phyloP scores from a whole-genome alignment of 2,888 invertebrate genomes.

The Temnothorax unifasciatus region DNA sequence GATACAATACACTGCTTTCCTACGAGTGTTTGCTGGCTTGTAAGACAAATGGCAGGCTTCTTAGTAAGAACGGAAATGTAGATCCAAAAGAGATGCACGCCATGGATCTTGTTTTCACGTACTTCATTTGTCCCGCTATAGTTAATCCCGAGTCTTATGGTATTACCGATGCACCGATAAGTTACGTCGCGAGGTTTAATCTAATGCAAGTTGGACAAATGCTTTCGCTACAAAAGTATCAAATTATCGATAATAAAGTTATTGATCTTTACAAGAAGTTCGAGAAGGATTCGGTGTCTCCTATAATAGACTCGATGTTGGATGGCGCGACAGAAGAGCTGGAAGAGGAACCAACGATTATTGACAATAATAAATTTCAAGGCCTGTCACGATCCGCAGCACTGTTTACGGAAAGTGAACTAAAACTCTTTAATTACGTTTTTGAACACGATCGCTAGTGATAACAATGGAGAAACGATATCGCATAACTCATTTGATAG shows the following conservation, averaged over 20 bases:
- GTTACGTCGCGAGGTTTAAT: constrained; percentile 96
- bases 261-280: constrained; percentile 93
- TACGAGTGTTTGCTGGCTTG: constrained; percentile 95
- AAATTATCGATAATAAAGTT: constrained; percentile 91
- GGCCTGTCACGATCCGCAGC: constrained; percentile 90
- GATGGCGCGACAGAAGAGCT: constrained; percentile 86
- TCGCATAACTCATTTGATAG: constrained; percentile 83
- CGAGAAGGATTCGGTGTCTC: constrained; percentile 93
- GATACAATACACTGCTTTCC: constrained; percentile 97
- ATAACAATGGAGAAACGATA: constrained; percentile 76
- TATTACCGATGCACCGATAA: constrained; percentile 97
- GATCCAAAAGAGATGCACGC: constrained; percentile 89
- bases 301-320: constrained; percentile 92
- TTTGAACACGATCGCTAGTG: constrained; percentile 86
- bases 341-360: constrained; percentile 86
- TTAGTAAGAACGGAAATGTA: constrained; percentile 88
- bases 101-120: constrained; percentile 96
- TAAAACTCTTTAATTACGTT: constrained; percentile 89
- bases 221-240: constrained; percentile 94
- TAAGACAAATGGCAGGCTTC: constrained; percentile 93
- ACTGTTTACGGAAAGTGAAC: constrained; percentile 90
- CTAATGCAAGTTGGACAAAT: constrained; percentile 96
- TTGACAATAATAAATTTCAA: constrained; percentile 87
- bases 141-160: constrained; percentile 98
- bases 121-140: constrained; percentile 98